phyloP scores from a whole-genome alignment of 1,140 invertebrate species.

The Luehdorfia chinensis region DNA sequence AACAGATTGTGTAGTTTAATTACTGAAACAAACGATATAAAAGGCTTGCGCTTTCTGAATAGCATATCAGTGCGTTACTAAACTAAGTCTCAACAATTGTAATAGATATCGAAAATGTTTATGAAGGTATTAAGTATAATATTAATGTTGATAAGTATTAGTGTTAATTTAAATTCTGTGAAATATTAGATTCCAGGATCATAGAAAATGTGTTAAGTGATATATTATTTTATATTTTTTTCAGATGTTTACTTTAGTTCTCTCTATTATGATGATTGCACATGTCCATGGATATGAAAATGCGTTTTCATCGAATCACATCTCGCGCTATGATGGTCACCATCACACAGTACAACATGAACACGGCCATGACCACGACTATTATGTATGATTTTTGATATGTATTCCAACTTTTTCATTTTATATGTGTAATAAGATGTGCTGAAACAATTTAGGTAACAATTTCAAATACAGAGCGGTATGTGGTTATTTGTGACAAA shows the following conservation, averaged over 20 bases:
- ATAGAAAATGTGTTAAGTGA: not conserved
- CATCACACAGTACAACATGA: conserved; percentile 10
- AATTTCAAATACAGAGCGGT: too few species aligned
- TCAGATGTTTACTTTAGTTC: too few species aligned
- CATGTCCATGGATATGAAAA: conserved; percentile 14
- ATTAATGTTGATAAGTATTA: conserved; percentile 1
- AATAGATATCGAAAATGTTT: conserved; percentile 9
- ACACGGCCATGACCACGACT: conserved; percentile 22
- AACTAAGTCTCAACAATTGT: not conserved
- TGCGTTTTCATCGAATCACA: conserved; percentile 40
- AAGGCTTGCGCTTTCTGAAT: not conserved
- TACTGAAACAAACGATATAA: not conserved
- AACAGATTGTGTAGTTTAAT: not conserved
- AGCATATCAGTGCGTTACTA: not conserved
- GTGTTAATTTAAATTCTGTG: not conserved
- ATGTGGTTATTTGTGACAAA: too few species aligned
- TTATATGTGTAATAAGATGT: too few species aligned
- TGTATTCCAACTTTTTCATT: too few species aligned
- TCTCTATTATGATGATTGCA: not conserved
- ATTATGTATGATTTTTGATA: conserved; percentile 25
- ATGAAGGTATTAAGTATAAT: conserved; percentile 4
- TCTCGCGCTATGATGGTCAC: conserved; percentile 35
- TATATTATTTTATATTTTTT: too few species aligned
- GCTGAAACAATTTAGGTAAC: too few species aligned
- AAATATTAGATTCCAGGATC: not conserved